Evolutionary conservation across 2,888 invertebrate genomes (phyloP), one percentile per base, ranked within the genome.

Genomic region (Parnassius glacialis): DNA sequence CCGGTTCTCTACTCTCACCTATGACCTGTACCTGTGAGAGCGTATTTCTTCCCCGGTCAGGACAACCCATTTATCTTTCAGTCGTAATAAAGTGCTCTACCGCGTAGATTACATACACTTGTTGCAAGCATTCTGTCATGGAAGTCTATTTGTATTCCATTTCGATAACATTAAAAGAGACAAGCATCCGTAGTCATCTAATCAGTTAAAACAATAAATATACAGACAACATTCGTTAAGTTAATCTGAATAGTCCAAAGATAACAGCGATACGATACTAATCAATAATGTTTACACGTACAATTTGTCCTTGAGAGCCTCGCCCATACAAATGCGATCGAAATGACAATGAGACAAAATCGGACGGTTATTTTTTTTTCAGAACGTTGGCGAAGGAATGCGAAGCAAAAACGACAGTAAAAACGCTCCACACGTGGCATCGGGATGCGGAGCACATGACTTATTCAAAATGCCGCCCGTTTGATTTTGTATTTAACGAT

Each of bases 361-460:
- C 67, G 66, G 68, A 66, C 71, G 66, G 67, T 69, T 69, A 65
- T 53, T 73, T 75, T 77, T 75, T 75, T 75, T 74, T 70, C 64
- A 42, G 64, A 71, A 73, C 72, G 73, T 76, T 74, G 74, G 68
- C 66, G 52, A 72, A 70, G 78, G 84, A 83, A 83, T 83, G 74
- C 67, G 67, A 61, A 55, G 70, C 76, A 84, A 84, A 83, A 83
- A 80, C 59, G 57, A 56, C 58, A 52, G 66, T 70, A 71, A 43
- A 48, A 48, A 48, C 45, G 13, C 48, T 25, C 68, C 72, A 78
- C 83, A 81, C 80, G 81, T 84, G 80, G 74, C 67, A 68, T 57
- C 60, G 65, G 70, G 69, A 72, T 71, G 74, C 70, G 69, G 65
- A 67, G 68, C 69, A 70, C 67, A 68, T 67, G 68, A 57, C 62